Conservation (phyloP, 2,113 vertebrate species). For the Macroglossus sobrinus region DNA sequence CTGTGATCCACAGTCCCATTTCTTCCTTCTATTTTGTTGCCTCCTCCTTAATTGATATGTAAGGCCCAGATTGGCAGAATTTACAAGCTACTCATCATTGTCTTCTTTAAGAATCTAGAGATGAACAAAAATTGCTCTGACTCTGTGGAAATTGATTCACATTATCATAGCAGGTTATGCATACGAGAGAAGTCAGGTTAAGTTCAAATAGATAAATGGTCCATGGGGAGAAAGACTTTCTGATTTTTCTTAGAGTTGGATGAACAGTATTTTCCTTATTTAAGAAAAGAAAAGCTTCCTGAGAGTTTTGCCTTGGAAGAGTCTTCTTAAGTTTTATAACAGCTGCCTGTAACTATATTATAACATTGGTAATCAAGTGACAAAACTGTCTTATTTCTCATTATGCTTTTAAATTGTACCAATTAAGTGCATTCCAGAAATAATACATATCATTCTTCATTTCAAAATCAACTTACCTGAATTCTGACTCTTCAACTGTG, state of each 20-base stretch:
- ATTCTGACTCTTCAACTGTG: slow-evolving; percentile 48
- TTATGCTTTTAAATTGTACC: slow-evolving; percentile 25
- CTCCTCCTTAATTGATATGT: not conserved
- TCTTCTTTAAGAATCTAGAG: not conserved
- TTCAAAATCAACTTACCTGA: slow-evolving; percentile 52
- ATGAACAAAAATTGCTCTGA: not conserved
- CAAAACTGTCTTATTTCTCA: slow-evolving; percentile 29
- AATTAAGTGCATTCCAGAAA: slow-evolving; percentile 37
- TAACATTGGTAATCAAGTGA: not conserved
- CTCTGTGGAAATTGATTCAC: not conserved
- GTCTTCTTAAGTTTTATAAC: not conserved
- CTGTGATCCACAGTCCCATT: not conserved
- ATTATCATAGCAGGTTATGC: not conserved
- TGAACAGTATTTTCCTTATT: not conserved
- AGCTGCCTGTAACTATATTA: not conserved
- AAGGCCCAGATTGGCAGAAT: not conserved
- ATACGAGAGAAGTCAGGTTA: not conserved
- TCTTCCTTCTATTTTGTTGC: not conserved
- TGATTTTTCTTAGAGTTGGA: not conserved
- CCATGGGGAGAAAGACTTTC: not conserved
- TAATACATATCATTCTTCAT: slow-evolving; percentile 40
- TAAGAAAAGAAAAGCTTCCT: not conserved
- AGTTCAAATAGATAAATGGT: not conserved
- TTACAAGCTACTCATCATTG: not conserved
- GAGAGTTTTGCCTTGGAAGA: slow-evolving; percentile 14